phyloP scores from a whole-genome alignment of 2,797 vertebrate genomes.

The Phalanger gymnotis region DNA sequence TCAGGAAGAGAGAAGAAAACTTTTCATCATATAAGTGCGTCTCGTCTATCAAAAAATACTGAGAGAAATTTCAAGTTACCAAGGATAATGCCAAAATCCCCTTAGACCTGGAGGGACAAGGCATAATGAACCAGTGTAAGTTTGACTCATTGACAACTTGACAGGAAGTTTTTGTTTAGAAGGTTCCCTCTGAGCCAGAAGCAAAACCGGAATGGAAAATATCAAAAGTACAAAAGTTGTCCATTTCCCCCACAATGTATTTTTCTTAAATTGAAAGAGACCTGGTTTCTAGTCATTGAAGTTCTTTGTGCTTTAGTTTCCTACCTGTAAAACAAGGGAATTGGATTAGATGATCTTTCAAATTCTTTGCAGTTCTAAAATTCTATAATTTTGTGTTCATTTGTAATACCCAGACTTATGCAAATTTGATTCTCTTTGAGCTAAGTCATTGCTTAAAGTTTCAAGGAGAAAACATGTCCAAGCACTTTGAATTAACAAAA shows the following conservation, averaged over 20 bases:
- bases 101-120: neutral
- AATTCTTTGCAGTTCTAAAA: neutral
- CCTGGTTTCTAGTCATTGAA: neutral
- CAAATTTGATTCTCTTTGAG: neutral
- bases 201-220: neutral
- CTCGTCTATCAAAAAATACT: neutral
- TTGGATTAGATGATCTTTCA: neutral
- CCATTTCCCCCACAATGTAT: neutral
- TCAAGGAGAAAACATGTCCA: neutral
- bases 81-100: neutral
- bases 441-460: neutral
- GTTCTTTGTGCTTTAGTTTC: neutral
- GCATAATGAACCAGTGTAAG: neutral
- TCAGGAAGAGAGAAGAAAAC: neutral
- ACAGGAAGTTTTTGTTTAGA: neutral
- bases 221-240: neutral
- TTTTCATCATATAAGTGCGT: neutral
- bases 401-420: neutral
- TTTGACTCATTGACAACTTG: neutral
- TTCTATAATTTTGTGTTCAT: neutral
- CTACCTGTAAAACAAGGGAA: neutral
- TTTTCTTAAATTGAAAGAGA: neutral
- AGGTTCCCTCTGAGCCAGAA: neutral
- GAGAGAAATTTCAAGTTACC: neutral
- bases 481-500: neutral